Conservation (phyloP, 2,113 vertebrate species). For the Struthidea cinerea region DNA sequence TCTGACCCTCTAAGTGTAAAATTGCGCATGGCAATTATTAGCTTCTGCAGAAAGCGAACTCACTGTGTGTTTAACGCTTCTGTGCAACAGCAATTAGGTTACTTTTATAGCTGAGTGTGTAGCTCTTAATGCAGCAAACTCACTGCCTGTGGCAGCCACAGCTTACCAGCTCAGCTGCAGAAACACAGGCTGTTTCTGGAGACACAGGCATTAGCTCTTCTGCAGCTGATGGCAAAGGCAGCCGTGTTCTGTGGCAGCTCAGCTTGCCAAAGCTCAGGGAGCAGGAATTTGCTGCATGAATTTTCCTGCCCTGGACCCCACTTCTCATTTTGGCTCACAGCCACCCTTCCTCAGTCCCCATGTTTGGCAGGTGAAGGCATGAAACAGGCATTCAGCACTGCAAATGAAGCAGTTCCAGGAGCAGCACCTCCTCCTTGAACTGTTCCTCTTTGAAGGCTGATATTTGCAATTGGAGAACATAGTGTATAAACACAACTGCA, state of each 20-base stretch:
- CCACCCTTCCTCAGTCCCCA: neutral
- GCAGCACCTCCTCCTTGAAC: neutral
- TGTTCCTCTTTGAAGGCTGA: neutral
- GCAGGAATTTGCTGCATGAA: neutral
- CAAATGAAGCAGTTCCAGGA: neutral
- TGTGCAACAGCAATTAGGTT: conserved; percentile 7
- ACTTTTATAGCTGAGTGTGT: neutral
- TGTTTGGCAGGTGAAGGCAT: neutral
- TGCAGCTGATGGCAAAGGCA: neutral
- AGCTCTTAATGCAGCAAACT: neutral
- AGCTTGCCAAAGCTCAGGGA: neutral
- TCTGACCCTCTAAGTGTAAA: neutral
- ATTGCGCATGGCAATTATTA: neutral
- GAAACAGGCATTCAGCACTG: neutral
- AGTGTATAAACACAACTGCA: neutral
- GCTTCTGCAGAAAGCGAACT: neutral
- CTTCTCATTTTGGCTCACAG: neutral
- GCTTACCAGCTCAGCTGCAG: neutral
- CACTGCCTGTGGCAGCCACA: neutral
- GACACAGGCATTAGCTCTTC: neutral
- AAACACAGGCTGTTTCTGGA: neutral
- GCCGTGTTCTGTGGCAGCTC: neutral
- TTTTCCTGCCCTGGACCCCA: neutral
- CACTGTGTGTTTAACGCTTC: neutral
- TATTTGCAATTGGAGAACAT: neutral